Conservation (phyloP, 2,888 invertebrate species). For the Ctenicera cuprea region DNA sequence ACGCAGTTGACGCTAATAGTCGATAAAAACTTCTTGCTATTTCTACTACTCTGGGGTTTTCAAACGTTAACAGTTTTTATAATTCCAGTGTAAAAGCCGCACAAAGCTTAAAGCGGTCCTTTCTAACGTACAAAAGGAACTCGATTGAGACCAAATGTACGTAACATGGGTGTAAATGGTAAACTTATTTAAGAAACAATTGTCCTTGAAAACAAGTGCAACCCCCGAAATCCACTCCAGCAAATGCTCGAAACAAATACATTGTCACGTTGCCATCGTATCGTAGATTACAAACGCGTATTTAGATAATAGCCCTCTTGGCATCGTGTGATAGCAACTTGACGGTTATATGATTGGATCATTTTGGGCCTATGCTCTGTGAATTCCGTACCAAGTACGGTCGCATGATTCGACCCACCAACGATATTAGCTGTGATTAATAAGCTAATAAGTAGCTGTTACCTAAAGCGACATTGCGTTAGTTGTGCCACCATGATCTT, state of each 20-base stretch:
- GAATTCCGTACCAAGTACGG: slow-evolving; percentile 31
- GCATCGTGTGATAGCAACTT: slow-evolving; percentile 30
- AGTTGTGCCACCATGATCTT: slow-evolving; percentile 15
- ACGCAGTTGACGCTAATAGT: too few species aligned
- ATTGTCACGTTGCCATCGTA: slow-evolving; percentile 25
- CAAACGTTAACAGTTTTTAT: neutral
- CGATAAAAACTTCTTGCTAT: too few species aligned
- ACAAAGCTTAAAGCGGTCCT: neutral
- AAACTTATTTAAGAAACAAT: slow-evolving; percentile 23
- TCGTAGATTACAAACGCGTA: slow-evolving; percentile 33
- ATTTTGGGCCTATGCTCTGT: slow-evolving; percentile 26
- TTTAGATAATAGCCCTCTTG: slow-evolving; percentile 28
- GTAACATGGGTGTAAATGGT: slow-evolving; percentile 21
- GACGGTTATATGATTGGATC: slow-evolving; percentile 29
- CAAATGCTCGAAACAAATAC: slow-evolving; percentile 30
- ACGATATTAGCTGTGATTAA: slow-evolving; percentile 32
- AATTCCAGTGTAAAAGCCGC: neutral
- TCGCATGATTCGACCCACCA: slow-evolving; percentile 29
- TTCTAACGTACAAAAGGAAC: slow-evolving; percentile 6
- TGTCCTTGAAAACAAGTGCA: slow-evolving; percentile 8
- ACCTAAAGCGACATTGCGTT: slow-evolving; percentile 24
- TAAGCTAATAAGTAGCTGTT: slow-evolving; percentile 30
- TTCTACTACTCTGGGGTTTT: neutral
- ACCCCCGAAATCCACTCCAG: slow-evolving; percentile 6
- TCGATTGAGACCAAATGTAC: neutral